A percentile compares a stretch with the other conserved stretches of the same genome.
Conservation (phyloP, 2,797 vertebrate genomes). For the Peromyscus attwateri region DNA sequence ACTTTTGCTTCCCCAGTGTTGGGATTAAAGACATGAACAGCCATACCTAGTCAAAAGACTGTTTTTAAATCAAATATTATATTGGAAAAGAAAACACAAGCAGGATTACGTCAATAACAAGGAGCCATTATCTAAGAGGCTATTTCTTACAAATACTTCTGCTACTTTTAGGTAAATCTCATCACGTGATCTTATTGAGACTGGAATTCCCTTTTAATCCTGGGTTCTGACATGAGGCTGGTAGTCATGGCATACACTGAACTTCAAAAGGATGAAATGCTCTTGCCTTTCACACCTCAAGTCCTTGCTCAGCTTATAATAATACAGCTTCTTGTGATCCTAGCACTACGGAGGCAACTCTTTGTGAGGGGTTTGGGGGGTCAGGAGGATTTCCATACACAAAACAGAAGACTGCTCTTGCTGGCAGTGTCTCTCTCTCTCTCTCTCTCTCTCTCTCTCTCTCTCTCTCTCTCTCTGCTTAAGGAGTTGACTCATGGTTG, state of each 20-base stretch:
- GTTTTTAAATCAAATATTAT: neutral
- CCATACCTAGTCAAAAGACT: neutral
- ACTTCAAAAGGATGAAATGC: neutral
- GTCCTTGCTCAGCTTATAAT: neutral
- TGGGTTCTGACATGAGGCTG: neutral
- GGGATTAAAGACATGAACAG: neutral
- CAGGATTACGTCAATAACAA: neutral
- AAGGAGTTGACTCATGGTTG: neutral
- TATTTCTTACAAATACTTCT: neutral
- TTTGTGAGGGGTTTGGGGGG: neutral
- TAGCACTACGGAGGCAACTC: too few relatives aligned
- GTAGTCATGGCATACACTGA: neutral
- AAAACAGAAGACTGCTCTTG: neutral
- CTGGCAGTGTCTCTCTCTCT: neutral
- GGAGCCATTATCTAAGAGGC: neutral
- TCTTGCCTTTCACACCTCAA: neutral
- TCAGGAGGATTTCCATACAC: fast-evolving
- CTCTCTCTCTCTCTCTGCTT: neutral
- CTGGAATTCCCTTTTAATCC: neutral
- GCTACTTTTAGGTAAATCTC: neutral
- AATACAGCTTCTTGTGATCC: neutral
- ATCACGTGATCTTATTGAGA: neutral
- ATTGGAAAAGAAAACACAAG: neutral
- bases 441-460: too few relatives aligned
- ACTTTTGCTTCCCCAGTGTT: neutral